Evolutionary conservation across 2,113 vertebrate genomes (phyloP), one percentile per base, ranked within the genome.

Genomic region (Pan troglodytes): DNA sequence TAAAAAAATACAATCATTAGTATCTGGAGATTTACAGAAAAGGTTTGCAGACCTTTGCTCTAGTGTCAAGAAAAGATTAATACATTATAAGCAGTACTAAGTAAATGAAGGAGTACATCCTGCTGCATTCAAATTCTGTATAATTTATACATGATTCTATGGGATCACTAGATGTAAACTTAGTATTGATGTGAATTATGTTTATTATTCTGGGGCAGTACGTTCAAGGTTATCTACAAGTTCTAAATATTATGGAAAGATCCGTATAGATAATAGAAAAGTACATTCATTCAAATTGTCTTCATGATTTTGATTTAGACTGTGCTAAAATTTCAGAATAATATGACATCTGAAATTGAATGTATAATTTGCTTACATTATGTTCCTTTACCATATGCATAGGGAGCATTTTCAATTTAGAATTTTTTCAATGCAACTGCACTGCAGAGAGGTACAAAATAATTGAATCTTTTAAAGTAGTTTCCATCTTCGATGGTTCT

Each of bases 361-460:
- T 95, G 84, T 73, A 95, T 94, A 87, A 97, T 97, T 98, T 98
- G 84, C 94, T 79, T 80, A 57, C 45, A 95, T 97, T 98, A 83
- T 93, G 57, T 22, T 75, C 67, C 68, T 97, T 97, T 96, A 80
- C 57, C 40, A 93, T 84, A 38, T 96, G 25, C 86, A 67, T 61
- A 70, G 94, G 75, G 93, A 95, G 38, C 48, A 89, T 48, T 87
- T 97, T 97, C 76, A 96, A 73, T 95, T 94, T 95, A 94, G 80
- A 95, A 8, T 82, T 93, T 95, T 98, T 95, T 86, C 72, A 96
- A 78, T 87, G 55, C 86, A 97, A 75, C 93, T 96, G 84, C 43
- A 13, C 92, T 92, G 23, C 68, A 87, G 27, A 85, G 93, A 82
- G 38, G 52, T 50, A 92, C 32, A 73, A 93, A 78, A 81, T 97